Evolutionary conservation across 2,888 invertebrate genomes (phyloP), one percentile per base, ranked within the genome.

Genomic region (Melieria picta): DNA sequence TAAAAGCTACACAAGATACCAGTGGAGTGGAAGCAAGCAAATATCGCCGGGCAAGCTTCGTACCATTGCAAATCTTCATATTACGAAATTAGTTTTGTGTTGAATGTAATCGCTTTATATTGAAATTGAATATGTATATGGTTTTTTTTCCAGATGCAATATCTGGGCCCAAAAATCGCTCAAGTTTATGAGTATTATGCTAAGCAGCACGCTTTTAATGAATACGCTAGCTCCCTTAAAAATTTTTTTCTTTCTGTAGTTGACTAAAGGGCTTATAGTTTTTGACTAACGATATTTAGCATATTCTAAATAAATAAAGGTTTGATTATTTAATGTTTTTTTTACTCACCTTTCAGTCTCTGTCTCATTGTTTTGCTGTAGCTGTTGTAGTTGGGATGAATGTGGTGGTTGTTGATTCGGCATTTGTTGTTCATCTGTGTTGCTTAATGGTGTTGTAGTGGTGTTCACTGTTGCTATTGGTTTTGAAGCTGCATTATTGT

Each of bases 321-420:
- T 30, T 30, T 30, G 30, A 30, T 30, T 30, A 52, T 52, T 52
- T 5, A 11, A 52, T n/a, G n/a, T 52, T n/a, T 52, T 6, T 52
- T 4, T 57, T 62, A 81, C 87, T 83, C 75, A 87, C 87, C 87
- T 87, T 85, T 87, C 87, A 86, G 84, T 87, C 82, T 87, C 87
- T 79, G 86, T 83, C 80, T 87, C 86, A 79, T 83, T 76, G 79
- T 81, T 85, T 61, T 60, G 73, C 46, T 72, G 75, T 65, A 65
- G 73, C 69, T 56, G 75, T 66, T 74, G 80, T 75, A 72, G 78
- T 43, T 55, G 62, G 13, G 42, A 61, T 63, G 46, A 72, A 74
- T 72, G 76, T 64, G 73, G 73, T 76, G 76, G 77, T 70, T 77
- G 77, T 72, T 80, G 78, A 72, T 64, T 74, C 75, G 65, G 72